Base-by-base conservation (phyloP, 2,888 invertebrate species). In the Osmoderma eremita region DNA sequence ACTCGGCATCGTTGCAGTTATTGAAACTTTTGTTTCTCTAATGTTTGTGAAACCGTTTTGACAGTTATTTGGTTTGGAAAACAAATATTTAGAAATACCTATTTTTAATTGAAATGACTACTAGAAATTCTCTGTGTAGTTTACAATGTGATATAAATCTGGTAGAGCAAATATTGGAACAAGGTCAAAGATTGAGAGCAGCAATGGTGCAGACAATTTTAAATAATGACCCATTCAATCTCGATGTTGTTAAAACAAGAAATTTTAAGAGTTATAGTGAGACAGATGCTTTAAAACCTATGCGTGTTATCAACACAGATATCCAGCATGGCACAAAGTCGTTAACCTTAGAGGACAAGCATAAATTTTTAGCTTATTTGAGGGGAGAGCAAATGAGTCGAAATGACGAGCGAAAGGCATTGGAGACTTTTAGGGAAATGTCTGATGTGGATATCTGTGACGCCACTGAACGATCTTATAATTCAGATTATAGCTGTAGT, bases 181-280 rank as follows among this genome's bases (percentile, higher is more conserved):
- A 79, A 73, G 81, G 82, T 17, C 79, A 81, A 72, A 75, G 75
- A 65, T 73, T 82, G 63, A 73, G 82, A 72, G 80, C 79, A 73
- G 75, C 80, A 12, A 81, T 82, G 80, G 77, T 82, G n/a, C 75
- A 79, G 74, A 76, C 81, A 69, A 81, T 82, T 75, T 74, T 82
- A 65, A 78, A 77, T 71, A 77, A 80, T 67, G 81, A 82, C 70
- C 81, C 81, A 17, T 78, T 78, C 58, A 77, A 75, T 73, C 71
- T 70, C 42, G 77, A 79, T 61, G 67, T 75, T 39, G 62, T 77
- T 36, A 72, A 70, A 64, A 71, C 68, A 3, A 53, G 17, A 49
- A 61, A 54, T 5, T 49, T 62, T 6, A 63, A 63, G n/a, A 53
- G 58, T 20, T 54, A 64, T 15, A 51, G 51, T 15, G 67, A 61